phyloP scores from a whole-genome alignment of 2,113 vertebrate species.

The Hippocampus guttulatus region DNA sequence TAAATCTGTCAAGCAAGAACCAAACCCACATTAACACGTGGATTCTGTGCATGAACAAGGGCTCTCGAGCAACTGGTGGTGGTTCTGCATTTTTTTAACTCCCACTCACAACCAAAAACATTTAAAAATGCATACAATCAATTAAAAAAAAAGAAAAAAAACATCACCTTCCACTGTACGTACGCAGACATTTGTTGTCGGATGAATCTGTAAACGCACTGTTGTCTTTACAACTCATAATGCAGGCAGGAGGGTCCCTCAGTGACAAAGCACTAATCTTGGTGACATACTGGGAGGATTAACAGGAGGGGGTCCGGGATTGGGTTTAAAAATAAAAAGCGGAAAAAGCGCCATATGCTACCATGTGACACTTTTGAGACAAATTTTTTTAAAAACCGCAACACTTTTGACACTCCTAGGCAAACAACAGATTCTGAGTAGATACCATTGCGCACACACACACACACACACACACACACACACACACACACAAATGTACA shows the following conservation, averaged over 20 bases:
- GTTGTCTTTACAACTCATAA: background rate
- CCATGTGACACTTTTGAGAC: slow-evolving; percentile 6
- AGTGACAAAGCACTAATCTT: slow-evolving; percentile 36
- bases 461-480: too few relatives aligned
- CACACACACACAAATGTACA: slow-evolving; percentile 5
- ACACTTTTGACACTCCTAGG: background rate
- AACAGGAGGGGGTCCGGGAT: slow-evolving; percentile 28
- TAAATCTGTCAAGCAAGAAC: slow-evolving; percentile 54
- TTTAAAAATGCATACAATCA: too few relatives aligned
- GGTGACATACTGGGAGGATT: slow-evolving; percentile 43
- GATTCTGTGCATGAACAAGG: slow-evolving; percentile 36
- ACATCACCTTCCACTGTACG: slow-evolving; percentile 4
- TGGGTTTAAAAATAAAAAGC: background rate
- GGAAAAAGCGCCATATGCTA: slow-evolving; percentile 19
- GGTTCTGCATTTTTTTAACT: slow-evolving; percentile 15
- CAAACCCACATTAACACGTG: slow-evolving; percentile 45
- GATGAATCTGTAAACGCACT: slow-evolving; percentile 17
- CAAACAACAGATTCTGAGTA: slow-evolving; percentile 23
- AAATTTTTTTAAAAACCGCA: background rate
- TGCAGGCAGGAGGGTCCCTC: background rate
- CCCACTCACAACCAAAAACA: background rate
- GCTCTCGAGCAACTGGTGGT: slow-evolving; percentile 8
- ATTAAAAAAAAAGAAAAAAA: background rate
- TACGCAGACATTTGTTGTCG: slow-evolving; percentile 15
- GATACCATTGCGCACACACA: slow-evolving; percentile 2